These are phyloP conservation scores for Esox lucius DNA, from an alignment of 2,797 vertebrate genomes.

Conservation along the genomic window DNA sequence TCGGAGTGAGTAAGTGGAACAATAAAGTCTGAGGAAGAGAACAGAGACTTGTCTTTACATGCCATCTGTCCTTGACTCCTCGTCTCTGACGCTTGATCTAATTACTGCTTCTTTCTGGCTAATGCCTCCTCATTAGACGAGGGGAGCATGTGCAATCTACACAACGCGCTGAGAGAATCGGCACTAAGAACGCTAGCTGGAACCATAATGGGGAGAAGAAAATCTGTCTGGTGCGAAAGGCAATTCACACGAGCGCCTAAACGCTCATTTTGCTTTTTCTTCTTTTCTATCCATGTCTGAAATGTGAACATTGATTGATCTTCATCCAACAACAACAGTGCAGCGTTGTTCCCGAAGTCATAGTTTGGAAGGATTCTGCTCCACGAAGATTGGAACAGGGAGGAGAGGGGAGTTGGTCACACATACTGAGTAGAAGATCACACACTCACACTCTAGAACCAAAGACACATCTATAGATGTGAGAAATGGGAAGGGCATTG, in stretches of 20 bases:
- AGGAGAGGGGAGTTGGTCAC: slow-evolving; percentile 23
- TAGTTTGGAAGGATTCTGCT: slow-evolving; percentile 31
- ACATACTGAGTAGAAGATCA: not conserved
- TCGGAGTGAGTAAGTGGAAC: slow-evolving; percentile 58
- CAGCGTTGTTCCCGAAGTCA: slow-evolving; percentile 30
- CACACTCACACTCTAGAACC: not conserved
- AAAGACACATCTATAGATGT: slow-evolving; percentile 20
- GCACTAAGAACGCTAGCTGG: slow-evolving; percentile 77
- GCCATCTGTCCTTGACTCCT: slow-evolving; percentile 82
- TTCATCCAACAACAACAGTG: slow-evolving; percentile 53
- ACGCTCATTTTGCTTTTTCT: slow-evolving; percentile 81
- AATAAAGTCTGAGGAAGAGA: slow-evolving; percentile 57
- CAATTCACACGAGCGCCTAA: slow-evolving; percentile 84
- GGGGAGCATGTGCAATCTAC: slow-evolving; percentile 84
- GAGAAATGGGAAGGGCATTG: not conserved
- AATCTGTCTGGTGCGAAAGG: slow-evolving; percentile 84
- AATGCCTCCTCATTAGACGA: slow-evolving; percentile 82
- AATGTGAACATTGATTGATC: slow-evolving; percentile 58
- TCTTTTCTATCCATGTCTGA: slow-evolving; percentile 27
- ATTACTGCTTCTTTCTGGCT: slow-evolving; percentile 80
- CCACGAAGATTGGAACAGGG: slow-evolving; percentile 29
- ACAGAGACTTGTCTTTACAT: slow-evolving; percentile 78
- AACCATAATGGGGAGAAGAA: slow-evolving; percentile 81
- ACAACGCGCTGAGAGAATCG: slow-evolving; percentile 78
- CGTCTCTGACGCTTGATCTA: slow-evolving; percentile 79